Evolutionary conservation across 2,797 vertebrate genomes (phyloP).

Genomic region (Discoglossus pictus): DNA sequence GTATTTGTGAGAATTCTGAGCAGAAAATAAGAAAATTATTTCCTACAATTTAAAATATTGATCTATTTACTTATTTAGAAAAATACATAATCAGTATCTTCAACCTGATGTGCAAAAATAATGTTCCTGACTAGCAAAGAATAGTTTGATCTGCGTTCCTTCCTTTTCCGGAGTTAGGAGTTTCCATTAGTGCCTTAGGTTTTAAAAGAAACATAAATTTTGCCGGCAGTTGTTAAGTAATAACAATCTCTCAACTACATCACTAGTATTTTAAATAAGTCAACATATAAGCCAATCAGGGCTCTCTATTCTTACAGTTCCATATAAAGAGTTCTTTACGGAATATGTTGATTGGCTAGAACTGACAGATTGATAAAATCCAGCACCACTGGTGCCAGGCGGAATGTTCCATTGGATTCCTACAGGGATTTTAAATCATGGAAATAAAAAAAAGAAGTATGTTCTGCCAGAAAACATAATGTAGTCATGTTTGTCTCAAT

Average conservation of each 20-base stretch:
- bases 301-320: background rate
- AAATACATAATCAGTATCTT: no score
- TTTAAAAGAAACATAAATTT: constrained; percentile 13
- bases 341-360: constrained; percentile 10
- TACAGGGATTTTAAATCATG: constrained; percentile 13
- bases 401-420: constrained; percentile 34
- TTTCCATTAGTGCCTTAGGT: constrained; percentile 21
- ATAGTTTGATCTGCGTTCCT: no score
- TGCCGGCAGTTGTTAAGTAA: constrained; percentile 27
- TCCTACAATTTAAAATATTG: no score
- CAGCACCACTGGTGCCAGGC: background rate
- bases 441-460: no score
- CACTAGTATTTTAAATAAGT: constrained; percentile 4
- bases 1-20: no score
- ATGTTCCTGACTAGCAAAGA: no score
- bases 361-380: constrained; percentile 16
- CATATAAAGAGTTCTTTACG: constrained; percentile 13
- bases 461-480: no score
- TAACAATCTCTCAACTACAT: constrained; percentile 19
- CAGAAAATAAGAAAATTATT: no score
- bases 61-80: no score
- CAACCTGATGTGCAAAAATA: no score
- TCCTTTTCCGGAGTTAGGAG: background rate
- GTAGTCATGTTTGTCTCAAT: background rate
- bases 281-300: constrained; percentile 6